phyloP scores from a whole-genome alignment of 64 coral and sea anemone species.

The Actinia tenebrosa region DNA sequence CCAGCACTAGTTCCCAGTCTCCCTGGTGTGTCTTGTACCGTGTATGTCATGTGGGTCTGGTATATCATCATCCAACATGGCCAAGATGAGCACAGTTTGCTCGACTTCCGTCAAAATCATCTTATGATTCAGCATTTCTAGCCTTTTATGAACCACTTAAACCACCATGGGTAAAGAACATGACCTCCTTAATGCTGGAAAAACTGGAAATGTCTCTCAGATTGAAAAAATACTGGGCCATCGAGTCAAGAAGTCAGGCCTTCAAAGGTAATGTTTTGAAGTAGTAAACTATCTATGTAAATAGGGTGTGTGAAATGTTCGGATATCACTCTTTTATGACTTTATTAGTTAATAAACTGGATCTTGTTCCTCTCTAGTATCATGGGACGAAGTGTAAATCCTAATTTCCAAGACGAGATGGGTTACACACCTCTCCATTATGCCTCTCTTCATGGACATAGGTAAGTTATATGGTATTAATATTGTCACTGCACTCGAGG shows the following conservation, averaged over 20 bases:
- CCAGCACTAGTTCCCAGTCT: neutral
- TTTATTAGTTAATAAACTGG: neutral
- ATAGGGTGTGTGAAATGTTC: neutral
- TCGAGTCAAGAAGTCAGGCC: constrained; percentile 57
- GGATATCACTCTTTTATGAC: neutral
- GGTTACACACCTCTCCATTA: constrained; percentile 80
- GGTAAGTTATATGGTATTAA: constrained; percentile 12
- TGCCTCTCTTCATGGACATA: constrained; percentile 65
- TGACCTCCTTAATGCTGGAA: constrained; percentile 76
- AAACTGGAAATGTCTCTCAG: constrained; percentile 84
- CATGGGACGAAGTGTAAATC: constrained; percentile 56
- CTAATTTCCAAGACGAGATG: constrained; percentile 89
- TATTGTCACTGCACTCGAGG: neutral
- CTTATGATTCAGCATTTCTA: neutral
- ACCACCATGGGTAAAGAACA: constrained; percentile 86
- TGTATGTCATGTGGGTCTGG: neutral
- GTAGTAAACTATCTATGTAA: neutral
- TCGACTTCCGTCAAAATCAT: constrained; percentile 3
- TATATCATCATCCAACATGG: neutral
- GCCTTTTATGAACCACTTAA: constrained; percentile 16
- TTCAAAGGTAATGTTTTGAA: constrained; percentile 55
- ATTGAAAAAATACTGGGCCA: constrained; percentile 86
- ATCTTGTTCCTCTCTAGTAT: constrained; percentile 44
- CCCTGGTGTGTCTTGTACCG: neutral
- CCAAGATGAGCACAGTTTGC: neutral